Evolutionary conservation across 2,888 invertebrate genomes (phyloP).

Genomic region (Sialis lutaria): DNA sequence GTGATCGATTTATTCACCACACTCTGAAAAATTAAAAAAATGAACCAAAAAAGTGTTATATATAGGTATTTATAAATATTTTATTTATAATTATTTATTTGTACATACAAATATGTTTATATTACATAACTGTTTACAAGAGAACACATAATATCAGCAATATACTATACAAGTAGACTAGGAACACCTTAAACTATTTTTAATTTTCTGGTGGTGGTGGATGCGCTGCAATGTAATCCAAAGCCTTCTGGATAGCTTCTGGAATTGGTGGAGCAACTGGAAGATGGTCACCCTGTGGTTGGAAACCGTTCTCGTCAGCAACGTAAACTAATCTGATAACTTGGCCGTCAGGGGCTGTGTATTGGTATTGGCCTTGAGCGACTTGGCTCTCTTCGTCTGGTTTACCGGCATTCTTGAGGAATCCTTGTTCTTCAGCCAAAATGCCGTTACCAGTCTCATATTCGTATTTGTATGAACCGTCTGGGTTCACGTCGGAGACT

Average conservation of each 20-base stretch:
- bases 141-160: too few species aligned
- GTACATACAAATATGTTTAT: too few species aligned
- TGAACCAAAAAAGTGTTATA: too few species aligned
- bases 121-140: too few species aligned
- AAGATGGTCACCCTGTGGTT: conserved; percentile 40
- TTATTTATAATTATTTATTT: too few species aligned
- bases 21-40: too few species aligned
- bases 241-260: conserved; percentile 43
- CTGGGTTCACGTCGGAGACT: conserved; percentile 33
- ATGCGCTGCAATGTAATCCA: conserved; percentile 46
- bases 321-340: conserved; percentile 34
- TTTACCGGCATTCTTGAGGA: conserved; percentile 33
- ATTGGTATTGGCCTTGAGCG: conserved; percentile 36
- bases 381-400: conserved; percentile 35
- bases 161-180: too few species aligned
- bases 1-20: too few species aligned
- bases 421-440: conserved; percentile 36
- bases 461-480: conserved; percentile 29
- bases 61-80: too few species aligned
- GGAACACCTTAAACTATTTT: background rate
- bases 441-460: conserved; percentile 44
- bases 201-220: conserved; percentile 27
- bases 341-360: conserved; percentile 36
- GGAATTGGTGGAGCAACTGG: conserved; percentile 54
- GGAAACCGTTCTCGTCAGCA: conserved; percentile 54